Conservation (phyloP, 2,888 invertebrate species). For the Oxytorus armatus region DNA sequence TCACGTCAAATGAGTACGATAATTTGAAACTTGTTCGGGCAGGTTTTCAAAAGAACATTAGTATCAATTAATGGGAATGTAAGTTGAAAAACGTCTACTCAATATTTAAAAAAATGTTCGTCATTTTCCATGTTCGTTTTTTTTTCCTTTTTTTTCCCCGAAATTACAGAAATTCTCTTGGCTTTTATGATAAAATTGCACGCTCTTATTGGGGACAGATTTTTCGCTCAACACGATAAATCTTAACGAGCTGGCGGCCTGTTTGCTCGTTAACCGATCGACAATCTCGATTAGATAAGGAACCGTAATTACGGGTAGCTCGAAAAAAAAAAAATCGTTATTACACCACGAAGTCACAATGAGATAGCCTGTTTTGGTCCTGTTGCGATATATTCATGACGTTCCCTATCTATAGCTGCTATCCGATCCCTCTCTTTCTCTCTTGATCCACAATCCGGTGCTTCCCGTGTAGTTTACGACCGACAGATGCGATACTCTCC, state of each 20-base stretch:
- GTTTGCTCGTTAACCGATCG: conserved; percentile 45
- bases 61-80: neutral
- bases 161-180: too few relatives aligned
- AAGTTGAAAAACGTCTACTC: too few relatives aligned
- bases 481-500: conserved; percentile 63
- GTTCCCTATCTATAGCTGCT: conserved; percentile 39
- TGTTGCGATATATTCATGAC: conserved; percentile 42
- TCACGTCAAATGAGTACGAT: too few relatives aligned
- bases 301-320: conserved; percentile 55
- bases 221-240: conserved; percentile 44
- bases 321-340: conserved; percentile 58
- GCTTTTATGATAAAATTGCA: neutral
- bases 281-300: conserved; percentile 52
- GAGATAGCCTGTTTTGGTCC: conserved; percentile 4
- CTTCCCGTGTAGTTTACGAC: conserved; percentile 61
- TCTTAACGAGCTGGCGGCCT: conserved; percentile 25
- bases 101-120: neutral
- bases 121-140: neutral
- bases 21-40: too few relatives aligned
- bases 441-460: conserved; percentile 30
- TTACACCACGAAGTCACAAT: neutral
- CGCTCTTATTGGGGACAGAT: neutral
- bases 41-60: too few relatives aligned
- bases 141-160: neutral
- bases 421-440: conserved; percentile 45